Evolutionary conservation across 2,888 invertebrate species (phyloP).

Genomic region (Conomelus anceps): DNA sequence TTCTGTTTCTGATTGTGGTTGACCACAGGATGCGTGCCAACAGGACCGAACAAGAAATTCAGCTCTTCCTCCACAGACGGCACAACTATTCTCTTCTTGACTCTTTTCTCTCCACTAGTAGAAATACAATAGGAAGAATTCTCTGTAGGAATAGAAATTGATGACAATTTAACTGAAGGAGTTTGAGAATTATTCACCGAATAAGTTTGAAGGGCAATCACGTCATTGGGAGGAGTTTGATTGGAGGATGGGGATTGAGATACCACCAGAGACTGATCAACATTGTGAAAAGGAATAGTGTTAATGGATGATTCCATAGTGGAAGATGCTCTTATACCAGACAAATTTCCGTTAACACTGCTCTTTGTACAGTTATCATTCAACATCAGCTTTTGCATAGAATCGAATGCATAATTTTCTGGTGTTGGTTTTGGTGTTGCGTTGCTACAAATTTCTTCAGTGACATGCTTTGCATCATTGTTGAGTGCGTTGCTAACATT

Average conservation of each 20-base stretch:
- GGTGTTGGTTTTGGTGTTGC: background rate
- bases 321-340: conserved; percentile 1
- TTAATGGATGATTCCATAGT: too few species aligned
- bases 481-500: background rate
- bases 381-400: too few species aligned
- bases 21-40: background rate
- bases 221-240: too few species aligned
- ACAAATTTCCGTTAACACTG: background rate
- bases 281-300: background rate
- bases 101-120: conserved; percentile 46
- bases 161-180: background rate
- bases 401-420: background rate
- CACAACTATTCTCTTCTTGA: conserved; percentile 76
- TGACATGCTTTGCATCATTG: background rate
- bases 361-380: too few species aligned
- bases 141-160: conserved; percentile 4
- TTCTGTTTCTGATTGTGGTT: background rate
- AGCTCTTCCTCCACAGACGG: conserved; percentile 85
- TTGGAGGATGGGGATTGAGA: conserved; percentile 54
- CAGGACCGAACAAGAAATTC: conserved; percentile 61
- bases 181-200: background rate
- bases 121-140: background rate
- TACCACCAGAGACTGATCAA: conserved; percentile 55
- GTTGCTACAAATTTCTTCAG: background rate
- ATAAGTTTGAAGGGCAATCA: background rate